These are phyloP conservation scores for Belonocnema kinseyi DNA, from an alignment of 1,140 invertebrate genomes.

Conservation along the genomic window DNA sequence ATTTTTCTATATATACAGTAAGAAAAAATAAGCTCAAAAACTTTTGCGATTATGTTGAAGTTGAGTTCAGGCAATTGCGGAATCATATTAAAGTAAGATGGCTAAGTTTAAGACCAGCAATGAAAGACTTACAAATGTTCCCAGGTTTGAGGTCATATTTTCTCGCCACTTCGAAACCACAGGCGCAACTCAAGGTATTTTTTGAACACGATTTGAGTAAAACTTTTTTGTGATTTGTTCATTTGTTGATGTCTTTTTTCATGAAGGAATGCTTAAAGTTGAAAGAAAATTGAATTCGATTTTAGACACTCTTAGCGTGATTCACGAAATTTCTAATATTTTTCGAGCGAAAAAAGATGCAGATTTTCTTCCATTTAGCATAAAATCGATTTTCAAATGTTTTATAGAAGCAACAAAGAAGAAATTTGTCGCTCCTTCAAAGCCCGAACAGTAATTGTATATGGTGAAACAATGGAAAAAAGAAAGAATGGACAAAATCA, in stretches of 20 bases:
- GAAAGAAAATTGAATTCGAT: neutral
- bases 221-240: constrained; percentile 42
- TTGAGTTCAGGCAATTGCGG: constrained; percentile 24
- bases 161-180: constrained; percentile 34
- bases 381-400: too few relatives aligned
- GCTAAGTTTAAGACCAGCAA: neutral
- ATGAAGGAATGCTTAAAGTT: neutral
- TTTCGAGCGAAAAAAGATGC: too few relatives aligned
- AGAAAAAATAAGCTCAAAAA: constrained; percentile 47
- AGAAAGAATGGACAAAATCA: too few relatives aligned
- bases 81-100: neutral
- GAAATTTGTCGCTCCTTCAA: too few relatives aligned
- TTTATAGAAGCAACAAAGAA: too few relatives aligned
- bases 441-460: too few relatives aligned
- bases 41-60: constrained; percentile 53
- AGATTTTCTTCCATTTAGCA: too few relatives aligned
- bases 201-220: constrained; percentile 38
- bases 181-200: constrained; percentile 40
- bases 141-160: constrained; percentile 45
- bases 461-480: too few relatives aligned
- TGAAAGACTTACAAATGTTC: constrained; percentile 35
- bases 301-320: neutral
- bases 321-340: neutral
- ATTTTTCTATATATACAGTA: constrained; percentile 61
- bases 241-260: neutral